These are phyloP conservation scores for Phalacrocorax carbo DNA, from an alignment of 2,113 vertebrate species.

Conservation along the genomic window DNA sequence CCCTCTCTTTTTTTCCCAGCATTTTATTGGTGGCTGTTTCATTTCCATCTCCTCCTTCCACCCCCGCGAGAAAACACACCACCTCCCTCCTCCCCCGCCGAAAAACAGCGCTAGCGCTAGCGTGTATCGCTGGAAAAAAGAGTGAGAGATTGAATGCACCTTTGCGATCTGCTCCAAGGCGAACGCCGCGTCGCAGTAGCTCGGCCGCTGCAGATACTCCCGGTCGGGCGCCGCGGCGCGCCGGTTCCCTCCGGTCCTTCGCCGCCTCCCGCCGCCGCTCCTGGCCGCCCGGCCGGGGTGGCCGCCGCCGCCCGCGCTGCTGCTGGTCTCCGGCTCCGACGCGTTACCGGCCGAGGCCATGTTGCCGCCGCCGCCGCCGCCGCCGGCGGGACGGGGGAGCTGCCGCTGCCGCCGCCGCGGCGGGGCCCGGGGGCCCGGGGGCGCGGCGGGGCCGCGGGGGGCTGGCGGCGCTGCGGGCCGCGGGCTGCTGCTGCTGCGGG, in stretches of 20 bases:
- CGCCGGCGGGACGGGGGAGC: too few species aligned
- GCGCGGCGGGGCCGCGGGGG: too few species aligned
- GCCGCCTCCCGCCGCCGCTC: slow-evolving; percentile 76
- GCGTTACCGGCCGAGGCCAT: too few species aligned
- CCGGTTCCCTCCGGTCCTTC: slow-evolving; percentile 74
- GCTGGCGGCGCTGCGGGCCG: too few species aligned
- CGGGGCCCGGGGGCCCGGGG: too few species aligned
- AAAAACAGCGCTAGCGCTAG: background rate
- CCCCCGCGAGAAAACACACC: background rate
- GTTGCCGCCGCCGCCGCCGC: too few species aligned
- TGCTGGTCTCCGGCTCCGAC: too few species aligned
- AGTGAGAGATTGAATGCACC: slow-evolving; percentile 71
- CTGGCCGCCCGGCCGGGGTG: slow-evolving; percentile 77
- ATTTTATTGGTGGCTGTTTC: background rate
- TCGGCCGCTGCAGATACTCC: slow-evolving; percentile 93
- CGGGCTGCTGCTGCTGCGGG: too few species aligned
- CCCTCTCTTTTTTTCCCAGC: background rate
- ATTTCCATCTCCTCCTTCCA: background rate
- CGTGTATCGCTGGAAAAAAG: background rate
- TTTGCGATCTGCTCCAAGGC: slow-evolving; percentile 91
- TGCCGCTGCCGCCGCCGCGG: too few species aligned
- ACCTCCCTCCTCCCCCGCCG: too few species aligned
- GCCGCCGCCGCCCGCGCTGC: too few species aligned
- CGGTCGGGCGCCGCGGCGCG: slow-evolving; percentile 78
- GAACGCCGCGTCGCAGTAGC: slow-evolving; percentile 92